phyloP scores from a whole-genome alignment of 2,888 invertebrate genomes.

The Leuctra nigra region DNA sequence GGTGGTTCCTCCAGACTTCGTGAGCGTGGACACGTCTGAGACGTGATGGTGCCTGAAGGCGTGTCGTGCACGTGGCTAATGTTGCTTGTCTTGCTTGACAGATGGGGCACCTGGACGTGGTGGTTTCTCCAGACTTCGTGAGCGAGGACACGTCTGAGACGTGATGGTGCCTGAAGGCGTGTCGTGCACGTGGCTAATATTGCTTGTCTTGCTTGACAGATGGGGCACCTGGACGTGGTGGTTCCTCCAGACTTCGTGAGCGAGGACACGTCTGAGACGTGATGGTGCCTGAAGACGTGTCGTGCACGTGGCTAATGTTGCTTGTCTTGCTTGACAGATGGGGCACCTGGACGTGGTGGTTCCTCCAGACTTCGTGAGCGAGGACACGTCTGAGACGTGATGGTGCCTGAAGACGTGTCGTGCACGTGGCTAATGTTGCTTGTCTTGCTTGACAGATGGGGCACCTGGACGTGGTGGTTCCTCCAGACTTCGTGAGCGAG shows the following conservation, averaged over 20 bases:
- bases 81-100: no score
- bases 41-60: constrained; percentile 82
- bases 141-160: constrained; percentile 81
- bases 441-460: no score
- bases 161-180: constrained; percentile 79
- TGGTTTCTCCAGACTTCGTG: constrained; percentile 87
- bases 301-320: constrained; percentile 74
- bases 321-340: no score
- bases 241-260: constrained; percentile 86
- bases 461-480: constrained; percentile 76
- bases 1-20: constrained; percentile 87
- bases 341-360: constrained; percentile 80
- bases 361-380: constrained; percentile 83
- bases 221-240: constrained; percentile 74
- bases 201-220: no score
- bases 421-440: constrained; percentile 74
- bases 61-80: constrained; percentile 68
- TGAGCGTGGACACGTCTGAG: constrained; percentile 79
- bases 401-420: constrained; percentile 72
- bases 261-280: constrained; percentile 83
- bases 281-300: constrained; percentile 72
- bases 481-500: constrained; percentile 83
- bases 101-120: constrained; percentile 70
- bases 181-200: constrained; percentile 68
- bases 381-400: constrained; percentile 83